Evolutionary conservation across 2,113 vertebrate species (phyloP).

Genomic region (Leptodactylus fuscus): DNA sequence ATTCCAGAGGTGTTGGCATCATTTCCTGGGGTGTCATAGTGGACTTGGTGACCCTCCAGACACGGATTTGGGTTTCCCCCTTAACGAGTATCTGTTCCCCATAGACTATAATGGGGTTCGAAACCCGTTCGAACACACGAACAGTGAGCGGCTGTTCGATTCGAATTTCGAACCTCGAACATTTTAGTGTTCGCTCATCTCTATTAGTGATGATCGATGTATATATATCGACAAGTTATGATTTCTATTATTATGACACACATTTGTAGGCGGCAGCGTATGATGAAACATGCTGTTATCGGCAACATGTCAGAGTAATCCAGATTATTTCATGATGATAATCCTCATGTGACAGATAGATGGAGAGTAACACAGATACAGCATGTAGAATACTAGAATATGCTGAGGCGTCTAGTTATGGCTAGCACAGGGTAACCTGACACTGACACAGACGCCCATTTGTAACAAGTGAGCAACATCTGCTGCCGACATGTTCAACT

Average conservation of each 20-base stretch:
- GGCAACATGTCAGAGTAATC: background rate
- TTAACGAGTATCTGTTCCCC: too few relatives aligned
- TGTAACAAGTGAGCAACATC: constrained; percentile 15
- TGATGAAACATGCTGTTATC: background rate
- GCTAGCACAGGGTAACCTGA: constrained; percentile 6
- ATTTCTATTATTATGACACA: background rate
- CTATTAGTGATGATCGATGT: too few relatives aligned
- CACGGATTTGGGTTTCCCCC: too few relatives aligned
- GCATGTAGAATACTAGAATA: background rate
- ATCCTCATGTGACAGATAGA: background rate
- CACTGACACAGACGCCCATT: background rate
- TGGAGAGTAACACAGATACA: background rate
- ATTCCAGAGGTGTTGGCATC: too few relatives aligned
- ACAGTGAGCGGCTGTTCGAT: too few relatives aligned
- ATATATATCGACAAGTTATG: too few relatives aligned
- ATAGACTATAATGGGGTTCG: too few relatives aligned
- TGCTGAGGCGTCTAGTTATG: background rate
- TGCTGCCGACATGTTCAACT: constrained; percentile 4
- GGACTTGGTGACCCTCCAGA: too few relatives aligned
- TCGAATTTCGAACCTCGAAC: too few relatives aligned
- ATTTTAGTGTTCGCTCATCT: too few relatives aligned
- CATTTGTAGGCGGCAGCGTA: background rate
- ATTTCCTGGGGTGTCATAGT: too few relatives aligned
- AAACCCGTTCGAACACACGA: too few relatives aligned
- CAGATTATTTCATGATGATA: background rate